Base-by-base conservation (phyloP, 2,113 vertebrate genomes). In the Ammodytes dubius region DNA sequence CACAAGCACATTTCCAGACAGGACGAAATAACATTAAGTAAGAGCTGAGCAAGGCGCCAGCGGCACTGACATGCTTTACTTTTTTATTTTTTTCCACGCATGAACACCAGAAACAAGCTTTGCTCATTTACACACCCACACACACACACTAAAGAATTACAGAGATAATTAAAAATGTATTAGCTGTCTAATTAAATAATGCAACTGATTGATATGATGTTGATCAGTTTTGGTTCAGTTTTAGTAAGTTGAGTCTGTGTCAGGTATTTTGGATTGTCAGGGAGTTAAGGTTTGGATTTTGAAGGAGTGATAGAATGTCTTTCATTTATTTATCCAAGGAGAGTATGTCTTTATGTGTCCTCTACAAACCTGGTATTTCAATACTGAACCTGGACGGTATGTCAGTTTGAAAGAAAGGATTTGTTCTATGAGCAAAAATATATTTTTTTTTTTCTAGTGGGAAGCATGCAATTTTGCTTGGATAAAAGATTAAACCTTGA, bases 21-120 rank as follows among this genome's bases (percentile, higher is more conserved):
- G 17, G 5, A 52, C 37, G 42, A 75, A 67, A 82, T 56, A 60
- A 60, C 17, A 65, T 70, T 19, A 69, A 70, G 59, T 63, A 56
- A 37, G 56, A 42, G 17, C 3, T 0, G 0, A 74, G n/a, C 0
- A 1, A 0, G 11, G 19, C 0, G 56, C 60, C 74, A 84, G 54
- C 11, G 5, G 72, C 68, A 42, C 14, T 42, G 82, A 74, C 66
- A 76, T 61, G 35, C 43, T 84, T 84, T 70, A 82, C 74, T 72
- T 83, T 88, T 63, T 54, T 19, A 1, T 27, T 27, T 27, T 27
- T 83, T 88, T 63, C 50, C 13, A 63, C 5, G 27, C 57, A 47
- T 9, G 43, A 61, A 69, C 19, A 45, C 5, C 3, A 0, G 42
- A 56, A 63, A 73, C n/a, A 70, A 10, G 53, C 2, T 59, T 45